Evolutionary conservation across 2,797 vertebrate genomes (phyloP), one percentile per base, ranked within the genome.

Genomic region (Hoplostethus mediterraneus): DNA sequence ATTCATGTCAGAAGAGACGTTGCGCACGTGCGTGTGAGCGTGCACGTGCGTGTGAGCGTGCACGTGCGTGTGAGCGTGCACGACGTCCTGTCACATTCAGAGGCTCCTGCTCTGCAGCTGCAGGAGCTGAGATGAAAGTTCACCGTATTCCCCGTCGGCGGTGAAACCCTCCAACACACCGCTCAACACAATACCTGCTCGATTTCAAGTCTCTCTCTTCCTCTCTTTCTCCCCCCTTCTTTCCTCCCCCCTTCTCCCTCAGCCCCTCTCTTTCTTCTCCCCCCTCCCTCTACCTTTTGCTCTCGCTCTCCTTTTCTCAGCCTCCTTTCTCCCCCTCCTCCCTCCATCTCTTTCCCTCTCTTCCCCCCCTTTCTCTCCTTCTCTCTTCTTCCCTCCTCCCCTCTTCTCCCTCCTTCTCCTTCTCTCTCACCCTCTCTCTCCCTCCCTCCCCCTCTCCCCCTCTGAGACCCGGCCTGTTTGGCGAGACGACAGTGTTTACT

Each of bases 401-500:
- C 11, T 11, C 16, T 14, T 48, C 13, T 48, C 47, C 17, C 17
- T 21, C 17, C 7, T 21, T 7, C 7, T 21, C 17, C 47, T 16
- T 7, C 30, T 38, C 52, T 63, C 68, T 54, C 65, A 16, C 59
- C 10, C 28, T 12, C 40, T 42, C 10, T 11, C 44, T 62, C 45
- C n/a, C 44, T 62, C 42, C 57, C 64, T 73, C 79, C 47, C 40
- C 49, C 47, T 28, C 61, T 57, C 21, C 52, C 47, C 67, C 67
- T 65, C 53, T 13, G 75, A 80, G 84, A 73, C 75, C 60, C 63
- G 42, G 68, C 71, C 75, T 71, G 12, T 68, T 77, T 69, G 59
- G 73, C 10, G 57, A 40, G 57, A 21, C 38, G 38, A 59, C 57
- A 25, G 17, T 87, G 78, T 88, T 86, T 87, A 80, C 73, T 78